Evolutionary conservation across 2,113 vertebrate species (phyloP), one percentile per base, ranked within the genome.

Genomic region (Microcebus lehilahytsara): DNA sequence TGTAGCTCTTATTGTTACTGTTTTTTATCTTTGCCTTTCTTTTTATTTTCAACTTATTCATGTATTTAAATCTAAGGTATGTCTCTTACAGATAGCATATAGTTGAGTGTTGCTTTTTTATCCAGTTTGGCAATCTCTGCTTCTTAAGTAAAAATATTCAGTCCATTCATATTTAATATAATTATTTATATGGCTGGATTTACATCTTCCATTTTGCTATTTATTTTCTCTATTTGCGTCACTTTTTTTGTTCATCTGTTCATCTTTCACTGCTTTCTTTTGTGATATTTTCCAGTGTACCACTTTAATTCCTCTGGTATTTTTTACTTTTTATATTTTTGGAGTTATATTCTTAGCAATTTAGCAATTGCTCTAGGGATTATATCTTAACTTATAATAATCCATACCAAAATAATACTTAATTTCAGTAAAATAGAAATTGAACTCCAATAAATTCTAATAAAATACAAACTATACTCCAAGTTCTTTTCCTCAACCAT

Each of bases 291-390:
- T 27, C 60, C 23, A 25, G 60, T 25, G 25, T 62, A 62, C 9
- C 60, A 62, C 23, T 87, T 90, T 93, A 95, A 93, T 58, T 34
- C 37, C 27, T 71, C 37, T 90, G 37, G 32, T 22, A 66, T 56
- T 72, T 46, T 80, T 46, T 30, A 64, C 25, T 27, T 78, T 78
- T 58, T 58, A 42, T 42, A 56, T 66, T 93, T 88, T n/a, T 34
- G 46, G 49, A 66, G 62, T 93, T 91, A 88, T 66, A 88, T 94
- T 93, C 58, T 92, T 75, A 95, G 40, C 34, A 94, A 89, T 25
- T 89, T 58, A 91, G 64, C 16, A 79, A 92, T 8, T 92, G 30
- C 51, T n/a, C 37, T 93, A 93, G 46, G 27, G 27, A 90, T 90
- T 75, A 85, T 13, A 78, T 77, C 62, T 81, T 74, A 79, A 34